A percentile compares a stretch with the other conserved stretches of the same genome.
phyloP scores from a whole-genome alignment of 35 echinoderm and acorn worm genomes.

The Ophiothrix spiculata region DNA sequence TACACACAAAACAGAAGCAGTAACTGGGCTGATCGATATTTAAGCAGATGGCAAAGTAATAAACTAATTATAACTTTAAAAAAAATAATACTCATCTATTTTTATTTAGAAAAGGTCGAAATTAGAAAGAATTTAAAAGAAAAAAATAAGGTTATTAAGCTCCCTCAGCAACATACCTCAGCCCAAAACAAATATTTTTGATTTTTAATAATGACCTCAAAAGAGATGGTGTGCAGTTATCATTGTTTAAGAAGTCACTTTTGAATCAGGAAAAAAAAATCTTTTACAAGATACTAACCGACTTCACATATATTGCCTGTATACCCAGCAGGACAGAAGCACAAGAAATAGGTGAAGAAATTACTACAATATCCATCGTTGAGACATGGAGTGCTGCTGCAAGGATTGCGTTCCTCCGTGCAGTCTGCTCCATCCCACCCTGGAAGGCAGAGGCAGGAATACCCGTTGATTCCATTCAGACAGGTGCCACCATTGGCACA shows the following conservation, averaged over 20 bases:
- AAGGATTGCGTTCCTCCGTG: slow-evolving; percentile 2
- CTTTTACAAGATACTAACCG: background rate
- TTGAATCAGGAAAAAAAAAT: background rate
- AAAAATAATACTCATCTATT: background rate
- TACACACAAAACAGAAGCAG: slow-evolving; percentile 7
- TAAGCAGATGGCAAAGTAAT: too few species aligned
- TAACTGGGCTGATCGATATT: too few species aligned
- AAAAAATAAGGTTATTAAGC: background rate
- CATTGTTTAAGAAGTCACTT: background rate
- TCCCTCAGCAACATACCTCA: background rate
- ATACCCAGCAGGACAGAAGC: slow-evolving; percentile 22
- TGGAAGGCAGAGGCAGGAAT: slow-evolving; percentile 39
- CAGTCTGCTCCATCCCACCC: slow-evolving; percentile 66
- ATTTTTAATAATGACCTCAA: too few species aligned
- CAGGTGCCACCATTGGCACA: slow-evolving; percentile 57
- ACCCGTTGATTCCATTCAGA: slow-evolving; percentile 37
- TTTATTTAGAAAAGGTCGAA: background rate
- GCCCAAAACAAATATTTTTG: too few species aligned
- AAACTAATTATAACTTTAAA: background rate
- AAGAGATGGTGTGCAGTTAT: too few species aligned
- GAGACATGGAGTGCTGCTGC: background rate
- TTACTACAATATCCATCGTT: slow-evolving; percentile 7
- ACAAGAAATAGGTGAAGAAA: slow-evolving; percentile 23
- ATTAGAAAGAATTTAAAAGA: too few species aligned
- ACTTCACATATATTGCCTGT: slow-evolving; percentile 24